A percentile compares a stretch with the other conserved stretches of the same genome.
Evolutionary conservation across 2,797 vertebrate genomes (phyloP).

Genomic region (Odontamblyopus lacepedii): DNA sequence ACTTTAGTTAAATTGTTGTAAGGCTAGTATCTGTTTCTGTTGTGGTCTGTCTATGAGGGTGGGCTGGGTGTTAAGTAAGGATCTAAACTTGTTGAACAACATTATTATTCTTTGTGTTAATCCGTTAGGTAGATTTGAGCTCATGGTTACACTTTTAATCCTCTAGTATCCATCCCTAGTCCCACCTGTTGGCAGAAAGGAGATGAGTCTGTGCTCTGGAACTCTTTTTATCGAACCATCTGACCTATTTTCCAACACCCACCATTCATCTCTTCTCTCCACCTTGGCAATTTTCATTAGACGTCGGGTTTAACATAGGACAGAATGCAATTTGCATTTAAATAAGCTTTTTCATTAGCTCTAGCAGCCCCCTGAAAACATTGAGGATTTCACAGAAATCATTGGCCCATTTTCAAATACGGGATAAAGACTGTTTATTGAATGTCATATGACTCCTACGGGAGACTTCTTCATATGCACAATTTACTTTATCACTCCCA

Average conservation of each 20-base stretch:
- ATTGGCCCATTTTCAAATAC: constrained; percentile 69
- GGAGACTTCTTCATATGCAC: constrained; percentile 26
- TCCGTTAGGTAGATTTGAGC: not conserved
- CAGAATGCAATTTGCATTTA: constrained; percentile 85
- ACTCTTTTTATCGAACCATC: constrained; percentile 71
- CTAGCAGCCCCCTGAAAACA: constrained; percentile 69
- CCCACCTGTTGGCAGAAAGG: constrained; percentile 48
- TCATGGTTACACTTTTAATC: not conserved
- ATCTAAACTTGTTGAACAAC: not conserved
- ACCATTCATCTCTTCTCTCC: constrained; percentile 62
- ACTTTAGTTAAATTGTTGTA: no score
- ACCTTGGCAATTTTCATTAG: constrained; percentile 78
- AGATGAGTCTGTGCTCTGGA: constrained; percentile 55
- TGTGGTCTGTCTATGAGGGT: no score
- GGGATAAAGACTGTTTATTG: constrained; percentile 51
- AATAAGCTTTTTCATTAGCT: constrained; percentile 85
- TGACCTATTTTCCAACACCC: constrained; percentile 66
- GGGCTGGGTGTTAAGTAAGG: not conserved
- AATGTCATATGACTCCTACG: constrained; percentile 18
- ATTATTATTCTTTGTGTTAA: not conserved
- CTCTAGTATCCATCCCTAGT: not conserved
- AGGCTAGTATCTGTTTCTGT: no score
- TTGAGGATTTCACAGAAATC: constrained; percentile 72
- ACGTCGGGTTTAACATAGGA: constrained; percentile 76
- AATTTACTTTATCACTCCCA: constrained; percentile 17